Percentiles rank a stretch among this genome's conserved stretches.
Evolutionary conservation across 2,797 vertebrate genomes (phyloP).

Genomic region (Cirrhinus mrigala): DNA sequence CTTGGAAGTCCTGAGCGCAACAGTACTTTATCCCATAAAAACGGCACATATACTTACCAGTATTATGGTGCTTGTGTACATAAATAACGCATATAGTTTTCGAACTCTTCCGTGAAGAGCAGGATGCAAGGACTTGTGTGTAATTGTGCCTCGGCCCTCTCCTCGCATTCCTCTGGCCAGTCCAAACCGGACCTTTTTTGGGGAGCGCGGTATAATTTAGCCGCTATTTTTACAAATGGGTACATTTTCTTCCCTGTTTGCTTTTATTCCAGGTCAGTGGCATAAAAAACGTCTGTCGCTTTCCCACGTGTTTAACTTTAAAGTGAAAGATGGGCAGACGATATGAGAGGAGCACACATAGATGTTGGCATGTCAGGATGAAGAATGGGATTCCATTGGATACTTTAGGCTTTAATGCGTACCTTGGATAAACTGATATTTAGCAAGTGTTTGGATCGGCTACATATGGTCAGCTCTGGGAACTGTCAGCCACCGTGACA

Average conservation of each 20-base stretch:
- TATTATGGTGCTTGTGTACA: constrained; percentile 9
- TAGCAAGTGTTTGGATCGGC: constrained; percentile 20
- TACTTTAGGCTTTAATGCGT: constrained; percentile 20
- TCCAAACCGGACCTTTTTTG: constrained; percentile 71
- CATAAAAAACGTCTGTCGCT: constrained; percentile 26
- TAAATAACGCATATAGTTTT: constrained; percentile 37
- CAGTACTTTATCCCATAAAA: constrained; percentile 17
- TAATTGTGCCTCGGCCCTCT: constrained; percentile 66
- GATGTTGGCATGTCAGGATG: constrained; percentile 11
- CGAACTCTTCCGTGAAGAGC: constrained; percentile 35
- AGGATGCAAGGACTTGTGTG: constrained; percentile 62
- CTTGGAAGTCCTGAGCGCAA: constrained; percentile 12
- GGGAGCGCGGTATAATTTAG: constrained; percentile 81
- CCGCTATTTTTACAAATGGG: constrained; percentile 78
- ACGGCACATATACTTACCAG: constrained; percentile 30
- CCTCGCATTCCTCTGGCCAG: constrained; percentile 74
- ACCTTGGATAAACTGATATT: constrained; percentile 18
- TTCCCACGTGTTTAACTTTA: constrained; percentile 45
- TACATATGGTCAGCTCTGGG: constrained; percentile 29
- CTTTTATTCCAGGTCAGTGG: constrained; percentile 61
- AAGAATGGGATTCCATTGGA: constrained; percentile 26
- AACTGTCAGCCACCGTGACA: constrained; percentile 22
- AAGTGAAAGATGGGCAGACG: constrained; percentile 44
- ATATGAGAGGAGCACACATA: constrained; percentile 20
- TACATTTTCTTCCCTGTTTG: constrained; percentile 69